Evolutionary conservation across 1,140 invertebrate genomes (phyloP).

Genomic region (Dendroctonus valens): DNA sequence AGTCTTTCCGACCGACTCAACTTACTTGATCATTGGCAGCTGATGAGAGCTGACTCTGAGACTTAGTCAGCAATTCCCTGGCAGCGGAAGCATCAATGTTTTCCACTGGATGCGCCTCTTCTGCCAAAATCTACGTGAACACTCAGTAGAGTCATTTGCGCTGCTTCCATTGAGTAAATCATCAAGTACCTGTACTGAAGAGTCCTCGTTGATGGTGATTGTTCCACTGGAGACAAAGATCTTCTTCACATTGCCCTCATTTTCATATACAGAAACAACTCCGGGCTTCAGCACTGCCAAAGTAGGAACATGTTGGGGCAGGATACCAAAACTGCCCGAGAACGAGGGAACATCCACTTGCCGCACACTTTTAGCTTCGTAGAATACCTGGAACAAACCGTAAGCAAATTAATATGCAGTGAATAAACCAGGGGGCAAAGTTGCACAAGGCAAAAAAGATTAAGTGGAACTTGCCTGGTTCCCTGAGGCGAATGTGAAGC

Average conservation of each 20-base stretch:
- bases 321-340: slow-evolving; percentile 94
- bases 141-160: background rate
- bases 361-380: slow-evolving; percentile 80
- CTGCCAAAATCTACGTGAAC: slow-evolving; percentile 75
- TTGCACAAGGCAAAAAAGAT: too few relatives aligned
- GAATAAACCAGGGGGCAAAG: too few relatives aligned
- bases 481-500: slow-evolving; percentile 83
- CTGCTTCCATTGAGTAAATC: too few relatives aligned
- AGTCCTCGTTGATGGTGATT: slow-evolving; percentile 97
- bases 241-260: slow-evolving; percentile 81
- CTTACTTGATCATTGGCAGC: slow-evolving; percentile 74
- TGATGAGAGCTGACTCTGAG: slow-evolving; percentile 76
- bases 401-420: too few relatives aligned
- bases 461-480: slow-evolving; percentile 74
- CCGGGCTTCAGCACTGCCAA: slow-evolving; percentile 95
- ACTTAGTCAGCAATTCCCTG: slow-evolving; percentile 80
- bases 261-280: slow-evolving; percentile 89
- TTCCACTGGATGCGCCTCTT: slow-evolving; percentile 91
- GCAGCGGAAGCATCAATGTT: slow-evolving; percentile 78
- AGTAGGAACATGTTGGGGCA: slow-evolving; percentile 96
- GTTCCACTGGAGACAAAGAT: slow-evolving; percentile 97
- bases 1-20: too few relatives aligned
- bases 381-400: slow-evolving; percentile 82
- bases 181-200: slow-evolving; percentile 93
- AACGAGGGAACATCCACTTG: slow-evolving; percentile 99